These are phyloP conservation scores for Schizotus pectinicornis DNA, from an alignment of 2,888 invertebrate species.

Conservation along the genomic window DNA sequence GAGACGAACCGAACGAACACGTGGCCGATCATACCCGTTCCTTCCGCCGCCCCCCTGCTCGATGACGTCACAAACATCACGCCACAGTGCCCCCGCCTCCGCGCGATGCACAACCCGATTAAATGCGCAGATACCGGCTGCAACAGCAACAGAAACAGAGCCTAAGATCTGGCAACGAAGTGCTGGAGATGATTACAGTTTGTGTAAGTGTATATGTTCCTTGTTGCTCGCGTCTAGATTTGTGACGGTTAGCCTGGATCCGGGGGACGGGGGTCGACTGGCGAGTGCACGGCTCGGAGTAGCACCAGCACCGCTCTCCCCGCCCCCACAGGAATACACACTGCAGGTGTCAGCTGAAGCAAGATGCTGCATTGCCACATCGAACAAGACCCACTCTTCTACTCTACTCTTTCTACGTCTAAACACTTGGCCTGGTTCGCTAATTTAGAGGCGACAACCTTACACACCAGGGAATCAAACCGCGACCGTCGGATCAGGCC, in stretches of 20 bases:
- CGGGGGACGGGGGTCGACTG: conserved; percentile 39
- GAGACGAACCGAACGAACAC: conserved; percentile 53
- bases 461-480: background rate
- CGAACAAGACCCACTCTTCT: conserved; percentile 20
- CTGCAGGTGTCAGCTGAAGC: conserved; percentile 59
- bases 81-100: conserved; percentile 52
- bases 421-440: conserved; percentile 22
- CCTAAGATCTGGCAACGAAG: conserved; percentile 55
- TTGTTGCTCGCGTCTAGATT: conserved; percentile 56
- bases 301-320: conserved; percentile 40
- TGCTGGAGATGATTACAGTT: conserved; percentile 55
- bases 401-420: conserved; percentile 8
- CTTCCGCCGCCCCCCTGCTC: conserved; percentile 39
- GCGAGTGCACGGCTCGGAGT: conserved; percentile 51
- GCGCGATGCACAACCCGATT: conserved; percentile 52
- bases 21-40: conserved; percentile 47
- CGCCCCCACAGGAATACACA: conserved; percentile 52
- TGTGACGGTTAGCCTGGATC: conserved; percentile 47
- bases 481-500: background rate
- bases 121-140: conserved; percentile 56
- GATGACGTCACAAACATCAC: conserved; percentile 58
- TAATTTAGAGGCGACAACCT: conserved; percentile 7
- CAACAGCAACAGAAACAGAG: conserved; percentile 45
- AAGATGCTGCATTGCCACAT: conserved; percentile 52
- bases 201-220: conserved; percentile 45